Evolutionary conservation across 1,140 invertebrate genomes (phyloP).

Genomic region (Neoseiulus cucumeris): DNA sequence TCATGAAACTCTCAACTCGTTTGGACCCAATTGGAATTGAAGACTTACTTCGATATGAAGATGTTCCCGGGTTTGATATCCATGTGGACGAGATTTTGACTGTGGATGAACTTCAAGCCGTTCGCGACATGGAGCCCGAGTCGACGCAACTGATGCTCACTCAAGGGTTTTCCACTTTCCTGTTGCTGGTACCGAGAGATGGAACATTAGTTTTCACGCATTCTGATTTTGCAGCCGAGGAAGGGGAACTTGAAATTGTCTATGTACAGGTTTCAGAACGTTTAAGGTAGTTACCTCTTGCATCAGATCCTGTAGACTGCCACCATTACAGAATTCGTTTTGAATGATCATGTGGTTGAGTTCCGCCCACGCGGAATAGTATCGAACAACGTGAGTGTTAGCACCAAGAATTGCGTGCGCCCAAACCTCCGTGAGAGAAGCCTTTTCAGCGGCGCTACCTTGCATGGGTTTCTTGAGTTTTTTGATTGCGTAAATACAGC

Average conservation of each 20-base stretch:
- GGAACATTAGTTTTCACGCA: too few relatives aligned
- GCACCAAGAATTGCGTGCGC: conserved; percentile 70
- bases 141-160: conserved; percentile 38
- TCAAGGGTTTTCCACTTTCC: conserved; percentile 27
- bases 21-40: too few relatives aligned
- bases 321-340: conserved; percentile 73
- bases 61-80: conserved; percentile 61
- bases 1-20: too few relatives aligned
- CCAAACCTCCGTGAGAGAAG: conserved; percentile 71
- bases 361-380: conserved; percentile 82
- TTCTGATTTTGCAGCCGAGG: too few relatives aligned
- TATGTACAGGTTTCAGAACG: not conserved
- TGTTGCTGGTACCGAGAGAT: too few relatives aligned
- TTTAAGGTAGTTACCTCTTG: too few relatives aligned
- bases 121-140: conserved; percentile 49
- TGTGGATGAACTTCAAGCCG: conserved; percentile 58
- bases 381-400: conserved; percentile 69
- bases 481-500: conserved; percentile 75
- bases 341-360: conserved; percentile 80
- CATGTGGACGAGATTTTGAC: conserved; percentile 65
- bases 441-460: conserved; percentile 51
- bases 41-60: not conserved
- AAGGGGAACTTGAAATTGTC: too few relatives aligned
- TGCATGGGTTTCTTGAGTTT: conserved; percentile 56
- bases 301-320: not conserved